Evolutionary conservation across 2,113 vertebrate species (phyloP), one percentile per base, ranked within the genome.

Genomic region (Nothobranchius kuhntae): DNA sequence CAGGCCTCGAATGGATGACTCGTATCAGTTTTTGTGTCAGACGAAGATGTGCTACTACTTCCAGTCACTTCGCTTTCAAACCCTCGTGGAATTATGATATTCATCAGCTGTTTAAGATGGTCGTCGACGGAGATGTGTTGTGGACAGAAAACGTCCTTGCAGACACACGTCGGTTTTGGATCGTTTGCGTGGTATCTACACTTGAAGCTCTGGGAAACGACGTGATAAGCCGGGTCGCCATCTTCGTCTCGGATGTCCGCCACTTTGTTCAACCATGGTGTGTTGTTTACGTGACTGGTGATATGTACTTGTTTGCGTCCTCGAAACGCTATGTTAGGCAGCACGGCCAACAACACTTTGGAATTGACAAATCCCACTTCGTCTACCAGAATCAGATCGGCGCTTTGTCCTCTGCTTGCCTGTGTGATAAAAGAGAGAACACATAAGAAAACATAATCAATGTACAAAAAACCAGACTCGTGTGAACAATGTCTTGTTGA

Each of bases 11-110:
- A 73, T 0, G 71, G 62, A 2, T 6, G 6, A 0, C 24, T 73
- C 3, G 0, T 38, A 40, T 65, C 55, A 0, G 10, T 36, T 35
- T 62, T 74, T 2, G 3, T 26, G 52, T 68, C 45, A 0, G 30
- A 2, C 3, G 58, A 55, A 4, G 13, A 42, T 0, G 54, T 45
- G 24, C 46, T 56, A 36, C 58, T 36, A 52, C 65, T 68, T 0
- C 58, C 72, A 6, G 53, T 73, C 8, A 73, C 62, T 21, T 73
- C 71, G 9, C 55, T 65, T 52, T 68, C 65, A 36, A 75, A 75
- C 0, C 72, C 72, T 10, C 13, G 52, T 0, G 61, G 50, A 0
- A 3, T 9, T 1, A 70, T 50, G 30, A 65, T 64, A 40, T 65
- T 65, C 73, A 77, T 77, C 3, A 65, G 44, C 21, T 70, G 42